A percentile compares a stretch with the other conserved stretches of the same genome.
Conservation (phyloP, 92 coral and sea anemone species). For the Galaxea fascicularis region DNA sequence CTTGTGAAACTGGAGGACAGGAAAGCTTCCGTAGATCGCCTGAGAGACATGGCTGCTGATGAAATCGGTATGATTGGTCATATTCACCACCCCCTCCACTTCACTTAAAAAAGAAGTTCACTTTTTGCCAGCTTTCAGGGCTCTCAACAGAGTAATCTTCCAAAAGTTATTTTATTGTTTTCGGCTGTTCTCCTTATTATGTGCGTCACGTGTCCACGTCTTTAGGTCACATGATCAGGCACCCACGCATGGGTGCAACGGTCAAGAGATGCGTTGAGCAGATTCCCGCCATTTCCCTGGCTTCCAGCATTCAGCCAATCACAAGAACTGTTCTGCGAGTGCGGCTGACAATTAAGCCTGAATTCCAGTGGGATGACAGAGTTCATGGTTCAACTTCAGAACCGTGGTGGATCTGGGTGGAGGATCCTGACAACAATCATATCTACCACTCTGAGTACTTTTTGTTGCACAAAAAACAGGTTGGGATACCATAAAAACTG, state of each 20-base stretch:
- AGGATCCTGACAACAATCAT: conserved; percentile 95
- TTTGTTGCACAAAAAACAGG: conserved; percentile 95
- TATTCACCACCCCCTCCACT: neutral
- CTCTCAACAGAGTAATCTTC: no score
- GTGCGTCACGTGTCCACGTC: neutral
- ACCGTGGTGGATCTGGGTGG: conserved; percentile 99
- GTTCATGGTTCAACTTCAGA: conserved; percentile 94
- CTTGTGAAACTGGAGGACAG: conserved; percentile 79
- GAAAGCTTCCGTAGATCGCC: conserved; percentile 71
- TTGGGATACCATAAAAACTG: conserved; percentile 12
- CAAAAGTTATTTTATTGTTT: no score
- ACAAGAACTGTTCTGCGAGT: conserved; percentile 97
- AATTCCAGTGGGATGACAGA: conserved; percentile 94
- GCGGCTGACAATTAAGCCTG: conserved; percentile 91
- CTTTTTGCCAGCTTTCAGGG: neutral
- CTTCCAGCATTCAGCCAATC: conserved; percentile 97
- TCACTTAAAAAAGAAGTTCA: no score
- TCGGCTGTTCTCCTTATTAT: neutral
- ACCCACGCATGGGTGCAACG: conserved; percentile 94
- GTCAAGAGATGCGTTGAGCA: conserved; percentile 88
- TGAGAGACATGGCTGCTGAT: conserved; percentile 86
- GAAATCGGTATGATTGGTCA: conserved; percentile 76
- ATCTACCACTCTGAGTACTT: conserved; percentile 97
- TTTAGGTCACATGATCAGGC: conserved; percentile 92
- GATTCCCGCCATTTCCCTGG: conserved; percentile 91